Conservation (phyloP, 2,888 invertebrate species). For the Leptothorax acervorum region DNA sequence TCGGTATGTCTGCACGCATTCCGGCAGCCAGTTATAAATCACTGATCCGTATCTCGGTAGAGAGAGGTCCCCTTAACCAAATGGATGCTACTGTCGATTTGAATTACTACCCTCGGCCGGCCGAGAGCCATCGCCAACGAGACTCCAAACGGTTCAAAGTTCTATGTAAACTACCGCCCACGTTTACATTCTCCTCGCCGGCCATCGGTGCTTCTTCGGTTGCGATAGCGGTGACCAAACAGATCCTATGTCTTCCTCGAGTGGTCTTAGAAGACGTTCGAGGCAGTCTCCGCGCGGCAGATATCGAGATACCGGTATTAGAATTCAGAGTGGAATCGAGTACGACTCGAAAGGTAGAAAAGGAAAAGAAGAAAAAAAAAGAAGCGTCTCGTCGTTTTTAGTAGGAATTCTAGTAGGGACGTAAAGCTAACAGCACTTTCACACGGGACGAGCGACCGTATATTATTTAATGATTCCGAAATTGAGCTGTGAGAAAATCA, state of each 20-base stretch:
- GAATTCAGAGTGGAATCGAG: conserved; percentile 66
- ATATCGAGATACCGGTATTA: conserved; percentile 54
- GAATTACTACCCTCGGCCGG: conserved; percentile 77
- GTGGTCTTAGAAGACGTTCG: conserved; percentile 66
- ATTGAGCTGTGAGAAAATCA: conserved; percentile 26
- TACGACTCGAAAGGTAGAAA: not conserved
- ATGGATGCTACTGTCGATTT: conserved; percentile 80
- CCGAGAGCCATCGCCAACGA: conserved; percentile 73
- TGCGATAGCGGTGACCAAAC: conserved; percentile 41
- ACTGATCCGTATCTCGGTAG: conserved; percentile 77
- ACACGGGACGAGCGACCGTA: not conserved
- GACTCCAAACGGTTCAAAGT: conserved; percentile 76
- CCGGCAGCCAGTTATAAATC: conserved; percentile 80
- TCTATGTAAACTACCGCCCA: conserved; percentile 79
- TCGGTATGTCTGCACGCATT: conserved; percentile 78
- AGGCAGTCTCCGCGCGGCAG: conserved; percentile 49
- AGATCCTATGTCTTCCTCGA: conserved; percentile 60
- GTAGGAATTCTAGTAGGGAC: not conserved
- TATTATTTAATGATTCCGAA: conserved; percentile 1
- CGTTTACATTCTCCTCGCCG: conserved; percentile 71
- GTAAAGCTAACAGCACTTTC: conserved; percentile 33
- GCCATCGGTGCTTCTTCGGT: conserved; percentile 31
- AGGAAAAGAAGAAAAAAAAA: not conserved
- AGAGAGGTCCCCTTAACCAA: conserved; percentile 74
- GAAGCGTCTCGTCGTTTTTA: conserved; percentile 13